These are phyloP conservation scores for Pammene fasciana DNA, from an alignment of 2,888 invertebrate species.

Conservation along the genomic window DNA sequence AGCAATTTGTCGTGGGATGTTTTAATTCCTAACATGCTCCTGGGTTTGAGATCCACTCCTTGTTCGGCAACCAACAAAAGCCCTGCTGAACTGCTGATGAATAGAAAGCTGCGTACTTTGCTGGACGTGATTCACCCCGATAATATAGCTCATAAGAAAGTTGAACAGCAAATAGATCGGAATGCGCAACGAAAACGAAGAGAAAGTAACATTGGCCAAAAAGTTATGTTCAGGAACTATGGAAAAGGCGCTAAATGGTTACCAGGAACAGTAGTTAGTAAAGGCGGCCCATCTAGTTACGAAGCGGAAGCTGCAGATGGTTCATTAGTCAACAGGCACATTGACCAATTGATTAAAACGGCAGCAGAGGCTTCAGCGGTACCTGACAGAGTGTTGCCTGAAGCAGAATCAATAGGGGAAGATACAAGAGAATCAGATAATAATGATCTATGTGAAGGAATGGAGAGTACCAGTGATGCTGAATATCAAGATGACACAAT, in stretches of 20 bases:
- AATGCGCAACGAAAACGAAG: slow-evolving; percentile 29
- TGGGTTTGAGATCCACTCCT: slow-evolving; percentile 30
- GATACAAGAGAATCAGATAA: too few relatives aligned
- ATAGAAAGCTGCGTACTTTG: slow-evolving; percentile 38
- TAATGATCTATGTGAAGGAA: too few relatives aligned
- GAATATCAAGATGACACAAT: neutral
- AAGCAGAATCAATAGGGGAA: too few relatives aligned
- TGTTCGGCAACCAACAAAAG: slow-evolving; percentile 40
- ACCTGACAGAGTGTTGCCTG: too few relatives aligned
- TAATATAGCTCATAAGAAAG: slow-evolving; percentile 17
- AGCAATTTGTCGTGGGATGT: slow-evolving; percentile 41
- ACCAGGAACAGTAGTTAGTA: slow-evolving; percentile 17
- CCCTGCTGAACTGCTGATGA: slow-evolving; percentile 42
- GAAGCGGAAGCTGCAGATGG: slow-evolving; percentile 5
- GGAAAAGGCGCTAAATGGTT: too few relatives aligned
- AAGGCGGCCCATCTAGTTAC: too few relatives aligned
- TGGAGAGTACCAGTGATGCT: too few relatives aligned
- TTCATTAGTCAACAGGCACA: slow-evolving; percentile 9
- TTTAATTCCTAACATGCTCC: slow-evolving; percentile 34
- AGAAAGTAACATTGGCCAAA: slow-evolving; percentile 32
- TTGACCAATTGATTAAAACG: slow-evolving; percentile 10
- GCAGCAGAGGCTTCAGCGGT: neutral
- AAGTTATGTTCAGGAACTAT: slow-evolving; percentile 23
- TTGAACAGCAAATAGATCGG: slow-evolving; percentile 32
- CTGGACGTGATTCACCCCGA: slow-evolving; percentile 39